A percentile compares a stretch with the other conserved stretches of the same genome.
phyloP scores from a whole-genome alignment of 2,797 vertebrate species.

The Monodelphis domestica region DNA sequence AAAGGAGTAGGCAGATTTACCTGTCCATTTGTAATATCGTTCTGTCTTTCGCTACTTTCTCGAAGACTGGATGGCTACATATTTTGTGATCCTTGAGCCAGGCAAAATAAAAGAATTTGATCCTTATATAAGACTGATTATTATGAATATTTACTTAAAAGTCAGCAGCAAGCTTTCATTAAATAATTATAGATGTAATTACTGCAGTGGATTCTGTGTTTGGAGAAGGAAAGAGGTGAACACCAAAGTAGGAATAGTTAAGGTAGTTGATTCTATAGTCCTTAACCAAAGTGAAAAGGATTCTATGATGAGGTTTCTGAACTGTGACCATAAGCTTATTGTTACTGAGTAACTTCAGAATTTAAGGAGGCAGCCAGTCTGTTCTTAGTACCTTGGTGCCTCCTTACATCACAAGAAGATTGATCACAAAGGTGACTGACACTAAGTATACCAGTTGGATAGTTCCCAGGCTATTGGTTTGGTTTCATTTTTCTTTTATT shows the following conservation, averaged over 20 bases:
- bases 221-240: not conserved
- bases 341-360: not conserved
- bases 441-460: not conserved
- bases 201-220: not conserved
- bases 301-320: not conserved
- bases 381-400: not conserved
- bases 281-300: not conserved
- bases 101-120: not conserved
- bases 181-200: not conserved
- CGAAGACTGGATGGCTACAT: not conserved
- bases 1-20: not conserved
- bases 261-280: not conserved
- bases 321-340: not conserved
- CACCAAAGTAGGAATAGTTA: not conserved
- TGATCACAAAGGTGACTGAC: not conserved
- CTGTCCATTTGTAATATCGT: not conserved
- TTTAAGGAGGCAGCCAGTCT: not conserved
- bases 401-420: not conserved
- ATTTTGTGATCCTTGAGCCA: not conserved
- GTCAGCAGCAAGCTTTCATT: not conserved
- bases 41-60: not conserved
- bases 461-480: not conserved
- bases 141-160: not conserved
- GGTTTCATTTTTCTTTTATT: not conserved
- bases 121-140: not conserved